Conservation (phyloP, 2,113 vertebrate species). For the Malurus melanocephalus region DNA sequence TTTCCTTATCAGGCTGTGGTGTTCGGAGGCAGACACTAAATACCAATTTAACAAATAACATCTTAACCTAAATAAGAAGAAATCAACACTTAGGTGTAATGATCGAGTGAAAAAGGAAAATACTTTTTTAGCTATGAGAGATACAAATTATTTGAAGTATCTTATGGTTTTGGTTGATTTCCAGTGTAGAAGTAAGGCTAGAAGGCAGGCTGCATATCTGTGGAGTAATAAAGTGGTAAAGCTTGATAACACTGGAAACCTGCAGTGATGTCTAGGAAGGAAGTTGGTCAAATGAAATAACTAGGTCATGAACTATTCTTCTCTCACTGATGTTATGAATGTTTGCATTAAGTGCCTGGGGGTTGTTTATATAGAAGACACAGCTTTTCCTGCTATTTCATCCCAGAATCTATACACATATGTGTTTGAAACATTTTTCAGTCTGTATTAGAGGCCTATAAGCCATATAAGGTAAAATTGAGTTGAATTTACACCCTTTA, state of each 20-base stretch:
- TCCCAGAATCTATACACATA: background rate
- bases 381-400: background rate
- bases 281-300: background rate
- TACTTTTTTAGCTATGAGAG: background rate
- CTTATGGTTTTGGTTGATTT: background rate
- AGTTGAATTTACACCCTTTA: background rate
- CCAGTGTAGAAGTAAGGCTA: background rate
- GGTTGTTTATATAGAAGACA: background rate
- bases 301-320: background rate
- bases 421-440: background rate
- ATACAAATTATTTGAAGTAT: background rate
- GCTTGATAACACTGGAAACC: background rate
- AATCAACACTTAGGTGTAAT: background rate
- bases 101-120: background rate
- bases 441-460: background rate
- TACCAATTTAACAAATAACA: fast-evolving
- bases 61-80: background rate
- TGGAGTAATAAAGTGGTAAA: background rate
- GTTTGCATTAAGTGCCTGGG: background rate
- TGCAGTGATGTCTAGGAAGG: background rate
- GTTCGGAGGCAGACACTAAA: background rate
- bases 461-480: background rate
- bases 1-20: background rate
- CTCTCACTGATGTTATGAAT: background rate
- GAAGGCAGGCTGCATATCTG: background rate